Evolutionary conservation across 2,113 vertebrate species (phyloP), one percentile per base, ranked within the genome.

Genomic region (Canis aureus): DNA sequence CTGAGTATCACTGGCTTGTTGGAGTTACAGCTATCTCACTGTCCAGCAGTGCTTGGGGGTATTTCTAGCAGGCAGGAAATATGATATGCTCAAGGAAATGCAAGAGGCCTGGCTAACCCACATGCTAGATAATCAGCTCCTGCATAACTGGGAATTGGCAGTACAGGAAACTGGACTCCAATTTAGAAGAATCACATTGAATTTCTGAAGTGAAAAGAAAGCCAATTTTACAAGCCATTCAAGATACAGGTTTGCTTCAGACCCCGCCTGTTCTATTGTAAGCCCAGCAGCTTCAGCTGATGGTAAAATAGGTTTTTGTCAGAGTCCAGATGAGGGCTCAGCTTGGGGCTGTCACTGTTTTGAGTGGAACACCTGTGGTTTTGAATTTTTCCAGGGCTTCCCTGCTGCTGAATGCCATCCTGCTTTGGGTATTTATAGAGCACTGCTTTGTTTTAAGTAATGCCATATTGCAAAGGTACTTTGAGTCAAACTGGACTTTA

Each of bases 251-350:
- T 97, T 96, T 91, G 43, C 73, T 43, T 91, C 12, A 25, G 92
- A 85, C 38, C 78, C 76, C 6, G n/a, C 95, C 88, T 96, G 43
- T 88, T 93, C 85, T 88, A 89, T 69, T 95, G 91, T 91, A 94
- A 97, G 32, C 82, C 67, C 11, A 13, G 84, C 87, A 94, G 69
- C 90, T 98, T 96, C 85, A 60, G 84, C 17, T 95, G 94, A 97
- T 87, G 93, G 88, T 79, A 95, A 97, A 98, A 2, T 97, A 97
- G 97, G 89, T 95, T 98, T 98, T 91, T 98, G 95, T 98, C 96
- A 97, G 95, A 94, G 98, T 97, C 98, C 98, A 99, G 98, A 98
- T 98, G 99, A 98, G 97, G 38, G 8, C 98, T 97, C 98, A 99
- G 99, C 98, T 99, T 99, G 98, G 85, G 96, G 97, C 96, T 97